A percentile compares a stretch with the other conserved stretches of the same genome.
These are phyloP conservation scores for Arremon brunneinucha DNA, from an alignment of 2,797 vertebrate genomes.

Conservation along the genomic window DNA sequence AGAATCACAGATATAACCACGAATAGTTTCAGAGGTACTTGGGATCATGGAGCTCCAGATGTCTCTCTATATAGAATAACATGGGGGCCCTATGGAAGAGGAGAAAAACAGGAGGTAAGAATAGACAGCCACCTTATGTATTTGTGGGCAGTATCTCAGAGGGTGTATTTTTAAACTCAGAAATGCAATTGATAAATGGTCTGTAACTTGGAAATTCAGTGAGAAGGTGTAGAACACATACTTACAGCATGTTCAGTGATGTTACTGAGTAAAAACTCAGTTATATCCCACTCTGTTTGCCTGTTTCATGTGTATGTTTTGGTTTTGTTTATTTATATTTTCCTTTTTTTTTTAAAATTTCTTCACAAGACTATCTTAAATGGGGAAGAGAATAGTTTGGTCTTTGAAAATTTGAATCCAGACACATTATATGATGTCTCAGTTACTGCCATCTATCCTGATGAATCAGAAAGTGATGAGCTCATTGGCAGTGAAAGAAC, in stretches of 20 bases:
- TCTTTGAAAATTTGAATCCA: slow-evolving; percentile 85
- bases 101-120: slow-evolving; percentile 74
- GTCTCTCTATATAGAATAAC: slow-evolving; percentile 89
- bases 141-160: not conserved
- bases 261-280: not conserved
- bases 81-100: slow-evolving; percentile 81
- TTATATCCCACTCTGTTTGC: not conserved
- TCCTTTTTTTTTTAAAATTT: not conserved
- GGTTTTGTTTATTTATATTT: not conserved
- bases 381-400: slow-evolving; percentile 80
- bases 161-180: not conserved
- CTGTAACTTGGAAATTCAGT: not conserved
- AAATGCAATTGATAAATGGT: not conserved
- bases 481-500: slow-evolving; percentile 87
- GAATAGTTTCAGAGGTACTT: slow-evolving; percentile 87
- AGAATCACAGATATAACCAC: slow-evolving; percentile 85
- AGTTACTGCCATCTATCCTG: slow-evolving; percentile 93
- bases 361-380: slow-evolving; percentile 83
- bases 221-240: not conserved
- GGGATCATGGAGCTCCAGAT: slow-evolving; percentile 92
- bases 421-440: slow-evolving; percentile 87
- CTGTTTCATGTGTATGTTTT: not conserved
- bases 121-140: not conserved
- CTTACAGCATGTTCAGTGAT: not conserved
- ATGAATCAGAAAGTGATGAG: slow-evolving; percentile 94